phyloP scores from a whole-genome alignment of 1,140 invertebrate species.

The Drosophila guanche region DNA sequence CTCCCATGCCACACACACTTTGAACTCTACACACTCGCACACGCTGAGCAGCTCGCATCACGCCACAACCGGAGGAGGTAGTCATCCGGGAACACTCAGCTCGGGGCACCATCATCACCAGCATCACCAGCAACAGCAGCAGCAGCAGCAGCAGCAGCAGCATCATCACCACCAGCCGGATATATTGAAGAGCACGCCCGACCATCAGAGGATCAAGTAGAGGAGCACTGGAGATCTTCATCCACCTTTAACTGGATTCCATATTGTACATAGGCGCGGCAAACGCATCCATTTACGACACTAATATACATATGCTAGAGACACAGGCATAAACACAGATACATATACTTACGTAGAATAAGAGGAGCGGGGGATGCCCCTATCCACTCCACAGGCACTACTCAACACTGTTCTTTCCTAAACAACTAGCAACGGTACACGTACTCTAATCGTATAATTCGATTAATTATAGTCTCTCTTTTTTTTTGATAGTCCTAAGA shows the following conservation, averaged over 20 bases:
- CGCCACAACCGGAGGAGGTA: constrained; percentile 57
- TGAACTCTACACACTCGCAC: constrained; percentile 84
- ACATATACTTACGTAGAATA: constrained; percentile 16
- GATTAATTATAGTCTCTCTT: constrained; percentile 43
- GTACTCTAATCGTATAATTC: constrained; percentile 44
- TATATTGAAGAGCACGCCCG: constrained; percentile 92
- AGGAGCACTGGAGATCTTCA: not conserved
- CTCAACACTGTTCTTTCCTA: constrained; percentile 59
- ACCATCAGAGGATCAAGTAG: constrained; percentile 86
- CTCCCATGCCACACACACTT: constrained; percentile 84
- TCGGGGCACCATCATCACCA: constrained; percentile 83
- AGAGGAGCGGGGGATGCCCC: constrained; percentile 7
- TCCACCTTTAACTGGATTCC: too few species aligned
- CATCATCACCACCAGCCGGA: constrained; percentile 86
- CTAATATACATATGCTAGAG: too few species aligned
- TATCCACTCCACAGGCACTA: constrained; percentile 34
- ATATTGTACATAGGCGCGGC: too few species aligned
- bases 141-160: constrained; percentile 48
- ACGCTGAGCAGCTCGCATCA: constrained; percentile 83
- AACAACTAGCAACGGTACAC: constrained; percentile 57
- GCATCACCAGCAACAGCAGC: constrained; percentile 29
- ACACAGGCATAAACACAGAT: not conserved
- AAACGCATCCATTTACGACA: too few species aligned
- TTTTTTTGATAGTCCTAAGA: constrained; percentile 70
- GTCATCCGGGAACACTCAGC: constrained; percentile 83